Conservation (phyloP, 1,140 invertebrate genomes). For the Drusus annulatus region DNA sequence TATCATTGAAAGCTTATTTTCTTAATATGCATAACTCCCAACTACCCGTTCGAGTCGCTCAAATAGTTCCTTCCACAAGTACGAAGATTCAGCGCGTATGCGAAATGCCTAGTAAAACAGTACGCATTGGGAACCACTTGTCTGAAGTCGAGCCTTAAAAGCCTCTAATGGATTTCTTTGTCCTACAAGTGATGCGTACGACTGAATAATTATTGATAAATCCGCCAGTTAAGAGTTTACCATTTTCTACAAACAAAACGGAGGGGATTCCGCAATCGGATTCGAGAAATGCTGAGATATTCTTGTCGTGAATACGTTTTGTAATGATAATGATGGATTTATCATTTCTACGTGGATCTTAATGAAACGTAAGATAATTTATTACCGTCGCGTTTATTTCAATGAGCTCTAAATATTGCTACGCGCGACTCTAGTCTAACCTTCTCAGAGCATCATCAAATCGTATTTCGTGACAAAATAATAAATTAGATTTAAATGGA, state of each 20-base stretch:
- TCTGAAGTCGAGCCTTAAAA: constrained; percentile 11
- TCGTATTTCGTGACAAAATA: no score
- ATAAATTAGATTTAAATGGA: no score
- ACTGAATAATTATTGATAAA: constrained; percentile 31
- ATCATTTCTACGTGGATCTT: no score
- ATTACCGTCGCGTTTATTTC: no score
- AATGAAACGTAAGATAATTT: no score
- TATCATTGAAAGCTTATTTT: no score
- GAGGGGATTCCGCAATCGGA: constrained; percentile 14
- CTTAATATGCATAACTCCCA: no score
- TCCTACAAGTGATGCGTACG: constrained; percentile 27
- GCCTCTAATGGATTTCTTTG: constrained; percentile 32
- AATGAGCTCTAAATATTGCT: no score
- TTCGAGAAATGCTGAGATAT: constrained; percentile 7
- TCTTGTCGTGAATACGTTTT: constrained; percentile 7
- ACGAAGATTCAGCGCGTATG: constrained; percentile 4
- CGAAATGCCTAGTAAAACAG: constrained; percentile 24
- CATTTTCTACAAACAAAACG: constrained; percentile 20
- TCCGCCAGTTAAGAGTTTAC: constrained; percentile 12
- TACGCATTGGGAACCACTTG: constrained; percentile 20
- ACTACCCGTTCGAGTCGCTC: no score
- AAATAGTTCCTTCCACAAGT: neutral
- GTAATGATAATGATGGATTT: no score
- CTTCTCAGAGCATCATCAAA: no score
- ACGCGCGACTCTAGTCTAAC: no score